Percentiles rank a stretch among this genome's conserved stretches.
Conservation (phyloP, 2,797 vertebrate genomes). For the Pteropus rufus region DNA sequence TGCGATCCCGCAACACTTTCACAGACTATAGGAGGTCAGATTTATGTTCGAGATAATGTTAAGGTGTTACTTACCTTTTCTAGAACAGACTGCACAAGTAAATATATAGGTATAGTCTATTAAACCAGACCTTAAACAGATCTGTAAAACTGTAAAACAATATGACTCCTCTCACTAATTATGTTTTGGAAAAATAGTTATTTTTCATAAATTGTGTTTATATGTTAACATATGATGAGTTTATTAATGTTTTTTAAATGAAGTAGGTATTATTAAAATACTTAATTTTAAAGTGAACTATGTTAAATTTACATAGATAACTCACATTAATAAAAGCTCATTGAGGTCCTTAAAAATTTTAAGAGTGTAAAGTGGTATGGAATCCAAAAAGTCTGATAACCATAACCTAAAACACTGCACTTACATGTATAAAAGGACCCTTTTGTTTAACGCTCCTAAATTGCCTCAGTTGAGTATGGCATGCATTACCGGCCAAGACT, state of each 20-base stretch:
- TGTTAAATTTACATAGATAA: not conserved
- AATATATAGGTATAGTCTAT: not conserved
- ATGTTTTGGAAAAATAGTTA: not conserved
- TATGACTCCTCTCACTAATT: not conserved
- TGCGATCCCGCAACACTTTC: not conserved
- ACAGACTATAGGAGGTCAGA: not conserved
- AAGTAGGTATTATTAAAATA: not conserved
- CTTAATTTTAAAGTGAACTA: not conserved
- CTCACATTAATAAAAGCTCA: not conserved
- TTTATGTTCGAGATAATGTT: not conserved
- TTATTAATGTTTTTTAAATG: not conserved
- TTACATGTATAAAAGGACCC: not conserved
- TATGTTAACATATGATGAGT: not conserved
- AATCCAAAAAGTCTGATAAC: not conserved
- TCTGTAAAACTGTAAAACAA: not conserved
- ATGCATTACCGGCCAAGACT: not conserved
- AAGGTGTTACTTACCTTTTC: not conserved
- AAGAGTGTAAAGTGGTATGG: not conserved
- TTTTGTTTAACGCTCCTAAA: not conserved
- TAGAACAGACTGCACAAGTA: not conserved
- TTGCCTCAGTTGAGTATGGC: not conserved
- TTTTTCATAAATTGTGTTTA: not conserved
- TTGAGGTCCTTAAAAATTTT: not conserved
- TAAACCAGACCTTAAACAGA: not conserved
- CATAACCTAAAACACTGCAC: not conserved